Evolutionary conservation across 2,797 vertebrate species (phyloP), one percentile per base, ranked within the genome.

Genomic region (Erpetoichthys calabaricus): DNA sequence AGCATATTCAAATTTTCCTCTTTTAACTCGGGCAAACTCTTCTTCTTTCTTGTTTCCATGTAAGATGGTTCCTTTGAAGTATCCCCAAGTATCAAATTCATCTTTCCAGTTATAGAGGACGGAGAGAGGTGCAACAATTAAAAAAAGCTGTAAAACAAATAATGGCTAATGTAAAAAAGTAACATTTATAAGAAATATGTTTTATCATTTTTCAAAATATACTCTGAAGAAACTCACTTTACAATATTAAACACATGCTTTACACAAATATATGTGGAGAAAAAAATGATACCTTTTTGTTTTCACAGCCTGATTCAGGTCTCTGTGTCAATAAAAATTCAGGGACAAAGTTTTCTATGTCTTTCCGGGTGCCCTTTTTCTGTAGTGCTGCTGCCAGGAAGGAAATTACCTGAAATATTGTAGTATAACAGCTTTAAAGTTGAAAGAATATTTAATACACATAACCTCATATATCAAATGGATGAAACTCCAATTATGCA

Each of bases 41-140:
- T 80, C 85, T 4, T 91, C 90, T 67, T 94, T 98, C 70, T 72
- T 88, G 73, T 76, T 80, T 45, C 95, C 94, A 6, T 98, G 93
- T 63, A 98, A 82, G 56, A 97, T 58, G 59, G 72, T 81, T 42
- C 81, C 73, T 67, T 78, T 89, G 65, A 98, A 97, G 76, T 98
- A 84, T 10, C 95, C 94, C 95, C 94, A 98, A 0, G 89, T 93
- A 45, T 97, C 90, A 65, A 98, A 69, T 64, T 98, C 95, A 74
- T 98, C 90, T 68, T 86, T 97, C 95, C 95, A 98, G 71, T 97
- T 96, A 68, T 93, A 97, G 47, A 98, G 83, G 55, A 98, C 86
- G 55, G 95, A 98, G 62, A 98, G 82, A 3, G 94, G 95, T 41
- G 94, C 84, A 65, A 98, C 91, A 68, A 98, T 87, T 43, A 98